These are phyloP conservation scores for Thalassarche chlororhynchos DNA, from an alignment of 2,113 vertebrate species.

Conservation along the genomic window DNA sequence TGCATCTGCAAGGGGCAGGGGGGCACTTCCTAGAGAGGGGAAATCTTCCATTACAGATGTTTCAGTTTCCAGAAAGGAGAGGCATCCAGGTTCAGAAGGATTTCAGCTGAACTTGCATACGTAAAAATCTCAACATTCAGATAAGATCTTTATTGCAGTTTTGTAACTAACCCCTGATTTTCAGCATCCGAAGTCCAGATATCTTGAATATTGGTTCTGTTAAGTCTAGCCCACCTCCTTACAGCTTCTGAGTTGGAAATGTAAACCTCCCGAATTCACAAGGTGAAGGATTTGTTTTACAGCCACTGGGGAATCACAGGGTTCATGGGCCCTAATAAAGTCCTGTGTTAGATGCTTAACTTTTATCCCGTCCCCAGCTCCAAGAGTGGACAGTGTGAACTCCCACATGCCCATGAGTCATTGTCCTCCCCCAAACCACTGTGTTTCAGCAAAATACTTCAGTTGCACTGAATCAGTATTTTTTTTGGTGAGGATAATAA, in stretches of 20 bases:
- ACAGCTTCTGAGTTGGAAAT: neutral
- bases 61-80: neutral
- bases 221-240: neutral
- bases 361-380: neutral
- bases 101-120: neutral
- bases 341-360: neutral
- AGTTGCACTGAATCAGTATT: neutral
- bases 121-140: neutral
- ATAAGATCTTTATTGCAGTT: neutral
- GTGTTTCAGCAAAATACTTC: neutral
- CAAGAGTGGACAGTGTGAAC: neutral
- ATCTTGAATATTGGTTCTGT: neutral
- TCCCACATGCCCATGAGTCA: accelerated
- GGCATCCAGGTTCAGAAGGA: neutral
- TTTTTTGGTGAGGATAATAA: neutral
- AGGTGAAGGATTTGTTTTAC: neutral
- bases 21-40: neutral
- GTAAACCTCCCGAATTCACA: neutral
- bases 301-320: neutral
- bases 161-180: neutral
- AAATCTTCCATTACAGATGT: neutral
- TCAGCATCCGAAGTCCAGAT: neutral
- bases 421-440: accelerated
- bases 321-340: accelerated
- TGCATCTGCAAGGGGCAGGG: neutral